Evolutionary conservation across 2,797 vertebrate genomes (phyloP).

Genomic region (Lophotriccus pileatus): DNA sequence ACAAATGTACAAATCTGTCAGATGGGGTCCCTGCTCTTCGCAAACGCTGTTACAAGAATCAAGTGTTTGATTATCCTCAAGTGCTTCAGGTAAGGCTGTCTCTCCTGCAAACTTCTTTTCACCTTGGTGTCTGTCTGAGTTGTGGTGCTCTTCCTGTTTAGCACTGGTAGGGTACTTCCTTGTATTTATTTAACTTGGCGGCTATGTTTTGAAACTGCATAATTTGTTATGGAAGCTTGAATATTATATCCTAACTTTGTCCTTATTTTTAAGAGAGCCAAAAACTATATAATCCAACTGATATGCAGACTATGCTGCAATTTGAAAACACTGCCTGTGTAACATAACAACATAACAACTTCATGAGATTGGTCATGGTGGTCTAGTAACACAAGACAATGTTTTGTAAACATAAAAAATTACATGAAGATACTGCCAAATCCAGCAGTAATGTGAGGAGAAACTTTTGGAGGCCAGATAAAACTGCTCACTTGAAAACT

Average conservation of each 20-base stretch:
- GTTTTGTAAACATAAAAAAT: not conserved
- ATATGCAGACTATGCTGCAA: fast-evolving
- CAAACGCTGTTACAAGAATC: conserved; percentile 89
- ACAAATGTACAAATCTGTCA: conserved; percentile 93
- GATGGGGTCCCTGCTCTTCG: conserved; percentile 81
- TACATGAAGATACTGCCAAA: not conserved
- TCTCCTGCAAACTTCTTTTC: not conserved
- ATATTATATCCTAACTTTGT: not conserved
- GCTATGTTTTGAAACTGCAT: not conserved
- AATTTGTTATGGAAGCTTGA: not conserved
- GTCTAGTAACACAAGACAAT: not conserved
- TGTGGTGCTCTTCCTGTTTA: not conserved
- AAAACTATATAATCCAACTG: not conserved
- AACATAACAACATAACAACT: too few relatives aligned
- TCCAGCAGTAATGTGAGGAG: not conserved
- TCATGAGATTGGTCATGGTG: not conserved
- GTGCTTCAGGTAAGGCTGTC: conserved; percentile 86
- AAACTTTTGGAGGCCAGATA: not conserved
- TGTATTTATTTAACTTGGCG: not conserved
- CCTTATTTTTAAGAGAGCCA: not conserved
- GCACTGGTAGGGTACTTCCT: not conserved
- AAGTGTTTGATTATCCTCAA: conserved; percentile 94
- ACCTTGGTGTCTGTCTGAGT: not conserved
- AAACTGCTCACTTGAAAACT: not conserved
- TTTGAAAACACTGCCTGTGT: not conserved